A percentile compares a stretch with the other conserved stretches of the same genome.
phyloP scores from a whole-genome alignment of 2,888 invertebrate species.

The Rugalucina vietnamica region DNA sequence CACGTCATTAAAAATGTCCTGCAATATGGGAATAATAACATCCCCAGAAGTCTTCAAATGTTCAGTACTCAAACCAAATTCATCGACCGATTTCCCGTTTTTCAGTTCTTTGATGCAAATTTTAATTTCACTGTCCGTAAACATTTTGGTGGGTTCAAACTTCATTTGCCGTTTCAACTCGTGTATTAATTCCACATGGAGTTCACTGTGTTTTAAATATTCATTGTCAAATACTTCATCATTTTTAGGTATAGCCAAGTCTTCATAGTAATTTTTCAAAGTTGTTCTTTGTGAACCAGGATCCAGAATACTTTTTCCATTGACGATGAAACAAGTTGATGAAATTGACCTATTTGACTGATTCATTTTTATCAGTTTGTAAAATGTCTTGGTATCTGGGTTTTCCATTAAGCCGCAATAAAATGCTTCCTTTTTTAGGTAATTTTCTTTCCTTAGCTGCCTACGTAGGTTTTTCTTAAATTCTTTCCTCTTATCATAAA shows the following conservation, averaged over 20 bases:
- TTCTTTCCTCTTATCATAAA: background rate
- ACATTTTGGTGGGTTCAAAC: background rate
- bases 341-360: background rate
- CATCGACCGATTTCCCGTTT: background rate
- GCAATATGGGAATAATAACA: background rate
- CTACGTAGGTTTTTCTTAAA: background rate
- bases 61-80: background rate
- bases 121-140: background rate
- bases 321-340: background rate
- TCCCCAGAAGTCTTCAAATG: background rate
- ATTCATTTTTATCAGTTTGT: background rate
- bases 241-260: background rate
- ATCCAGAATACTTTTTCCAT: background rate
- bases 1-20: background rate
- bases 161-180: background rate
- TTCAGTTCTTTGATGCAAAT: background rate
- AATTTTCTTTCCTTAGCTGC: background rate
- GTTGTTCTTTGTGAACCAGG: background rate
- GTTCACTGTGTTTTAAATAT: background rate
- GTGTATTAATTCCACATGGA: background rate
- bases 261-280: background rate
- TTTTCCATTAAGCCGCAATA: background rate
- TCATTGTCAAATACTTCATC: background rate
- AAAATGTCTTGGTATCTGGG: background rate
- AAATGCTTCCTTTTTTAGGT: background rate